Evolutionary conservation across 2,113 vertebrate species (phyloP), one percentile per base, ranked within the genome.

Genomic region (Orientallactaga bullata): DNA sequence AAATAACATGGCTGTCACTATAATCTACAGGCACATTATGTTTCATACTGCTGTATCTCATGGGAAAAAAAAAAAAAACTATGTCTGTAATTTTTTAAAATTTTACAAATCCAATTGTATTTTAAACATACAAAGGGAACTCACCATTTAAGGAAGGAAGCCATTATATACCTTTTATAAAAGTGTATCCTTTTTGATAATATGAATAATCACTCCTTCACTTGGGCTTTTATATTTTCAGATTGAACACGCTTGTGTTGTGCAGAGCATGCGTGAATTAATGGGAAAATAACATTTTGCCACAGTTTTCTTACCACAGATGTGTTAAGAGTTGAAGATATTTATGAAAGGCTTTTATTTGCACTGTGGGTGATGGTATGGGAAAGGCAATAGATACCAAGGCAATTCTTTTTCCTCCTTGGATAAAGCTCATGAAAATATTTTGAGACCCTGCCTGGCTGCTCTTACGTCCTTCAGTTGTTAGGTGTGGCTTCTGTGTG

Each of bases 371-470:
- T 42, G 85, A 72, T 73, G n/a, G 42, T 32, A 69, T 74, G 37
- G 18, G 37, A 91, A 26, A 69, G 35, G 61, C 37, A 88, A 80
- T 21, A 95, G 89, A 94, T 81, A 85, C 51, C 26, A 91, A 95
- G 17, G 61, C n/a, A 84, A 66, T 20, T 89, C 7, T 79, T 93
- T 96, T 92, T 80, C 69, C 60, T 82, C 37, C 63, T 91, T 95
- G 91, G 72, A 66, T 92, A 93, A 94, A 76, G 65, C 71, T 94
- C 76, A 30, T 58, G 88, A 93, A 86, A 58, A 58, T 90, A 90
- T 92, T 95, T 96, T 95, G 94, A 96, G 85, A 93, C 42, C 37
- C 23, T 81, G 88, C 58, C 74, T 93, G 68, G 96, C 90, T 95
- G 71, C 47, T 94, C 83, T 66, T 90, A 69, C 73, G 80, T 90